phyloP scores from a whole-genome alignment of 2,113 vertebrate genomes.

The Otus sunia region DNA sequence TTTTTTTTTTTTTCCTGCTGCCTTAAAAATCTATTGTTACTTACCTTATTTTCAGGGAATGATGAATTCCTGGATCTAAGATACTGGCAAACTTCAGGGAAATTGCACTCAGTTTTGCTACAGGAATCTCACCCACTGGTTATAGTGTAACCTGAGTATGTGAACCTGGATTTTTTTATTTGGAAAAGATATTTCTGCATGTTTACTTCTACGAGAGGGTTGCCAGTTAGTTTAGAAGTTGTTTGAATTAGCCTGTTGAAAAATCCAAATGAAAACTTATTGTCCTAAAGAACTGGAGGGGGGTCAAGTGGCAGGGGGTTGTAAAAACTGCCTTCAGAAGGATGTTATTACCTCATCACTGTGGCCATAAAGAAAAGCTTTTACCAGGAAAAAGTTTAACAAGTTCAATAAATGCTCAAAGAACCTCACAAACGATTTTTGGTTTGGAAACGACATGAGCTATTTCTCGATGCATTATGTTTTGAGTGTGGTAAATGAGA shows the following conservation, averaged over 20 bases:
- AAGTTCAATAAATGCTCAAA: not conserved
- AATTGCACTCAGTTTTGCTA: not conserved
- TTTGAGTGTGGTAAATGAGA: not conserved
- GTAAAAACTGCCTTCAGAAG: not conserved
- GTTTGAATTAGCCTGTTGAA: not conserved
- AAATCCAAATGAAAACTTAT: not conserved
- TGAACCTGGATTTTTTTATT: not conserved
- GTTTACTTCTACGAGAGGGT: not conserved
- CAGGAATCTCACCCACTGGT: not conserved
- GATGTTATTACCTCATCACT: not conserved
- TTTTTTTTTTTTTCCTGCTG: not conserved
- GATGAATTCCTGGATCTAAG: not conserved
- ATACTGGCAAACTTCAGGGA: not conserved
- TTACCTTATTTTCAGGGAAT: not conserved
- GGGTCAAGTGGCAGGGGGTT: not conserved
- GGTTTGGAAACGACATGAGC: not conserved
- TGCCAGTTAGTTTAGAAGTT: not conserved
- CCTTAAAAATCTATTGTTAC: not conserved
- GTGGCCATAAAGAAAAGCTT: not conserved
- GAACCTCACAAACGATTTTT: not conserved
- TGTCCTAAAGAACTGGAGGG: not conserved
- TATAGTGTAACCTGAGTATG: not conserved
- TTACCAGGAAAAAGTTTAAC: not conserved
- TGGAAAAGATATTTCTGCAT: not conserved
- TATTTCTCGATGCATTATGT: not conserved